A percentile compares a stretch with the other conserved stretches of the same genome.
phyloP scores from a whole-genome alignment of 2,797 vertebrate species.

The Tokudaia tokunoshimensis region DNA sequence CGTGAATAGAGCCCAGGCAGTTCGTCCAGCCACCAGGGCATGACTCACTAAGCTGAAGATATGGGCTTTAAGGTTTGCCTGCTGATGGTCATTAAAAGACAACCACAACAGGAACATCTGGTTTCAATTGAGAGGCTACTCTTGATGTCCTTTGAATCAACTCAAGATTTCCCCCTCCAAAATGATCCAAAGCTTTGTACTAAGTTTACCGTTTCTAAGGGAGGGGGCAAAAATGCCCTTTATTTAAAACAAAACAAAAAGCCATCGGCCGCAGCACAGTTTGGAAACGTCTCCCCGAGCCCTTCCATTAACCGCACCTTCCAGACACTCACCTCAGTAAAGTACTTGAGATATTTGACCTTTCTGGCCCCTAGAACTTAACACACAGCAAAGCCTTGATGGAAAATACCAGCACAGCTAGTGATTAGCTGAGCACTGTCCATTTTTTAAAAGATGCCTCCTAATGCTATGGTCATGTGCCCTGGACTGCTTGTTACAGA shows the following conservation, averaged over 20 bases:
- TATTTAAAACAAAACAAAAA: conserved; percentile 47
- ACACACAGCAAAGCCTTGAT: not conserved
- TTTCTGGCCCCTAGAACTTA: conserved; percentile 4
- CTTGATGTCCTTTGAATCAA: conserved; percentile 27
- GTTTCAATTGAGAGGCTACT: conserved; percentile 61
- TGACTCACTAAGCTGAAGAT: not conserved
- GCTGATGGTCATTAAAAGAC: conserved; percentile 30
- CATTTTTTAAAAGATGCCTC: not conserved
- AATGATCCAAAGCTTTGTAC: conserved; percentile 60
- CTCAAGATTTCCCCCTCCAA: conserved; percentile 31
- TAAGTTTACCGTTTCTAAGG: conserved; percentile 58
- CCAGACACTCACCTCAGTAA: not conserved
- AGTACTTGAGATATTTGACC: not conserved
- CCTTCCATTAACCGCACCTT: not conserved
- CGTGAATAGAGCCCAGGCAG: not conserved
- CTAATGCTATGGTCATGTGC: not conserved
- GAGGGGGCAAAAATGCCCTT: conserved; percentile 22
- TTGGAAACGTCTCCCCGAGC: not conserved
- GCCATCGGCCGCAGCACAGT: not conserved
- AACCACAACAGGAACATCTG: conserved; percentile 56
- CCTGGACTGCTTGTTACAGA: not conserved
- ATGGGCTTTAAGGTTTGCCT: not conserved
- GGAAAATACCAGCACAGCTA: conserved; percentile 7
- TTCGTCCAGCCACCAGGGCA: no score
- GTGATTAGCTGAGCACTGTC: not conserved